Base-by-base conservation (phyloP, 2,113 vertebrate genomes). In the Cyprinodon tularosa region DNA sequence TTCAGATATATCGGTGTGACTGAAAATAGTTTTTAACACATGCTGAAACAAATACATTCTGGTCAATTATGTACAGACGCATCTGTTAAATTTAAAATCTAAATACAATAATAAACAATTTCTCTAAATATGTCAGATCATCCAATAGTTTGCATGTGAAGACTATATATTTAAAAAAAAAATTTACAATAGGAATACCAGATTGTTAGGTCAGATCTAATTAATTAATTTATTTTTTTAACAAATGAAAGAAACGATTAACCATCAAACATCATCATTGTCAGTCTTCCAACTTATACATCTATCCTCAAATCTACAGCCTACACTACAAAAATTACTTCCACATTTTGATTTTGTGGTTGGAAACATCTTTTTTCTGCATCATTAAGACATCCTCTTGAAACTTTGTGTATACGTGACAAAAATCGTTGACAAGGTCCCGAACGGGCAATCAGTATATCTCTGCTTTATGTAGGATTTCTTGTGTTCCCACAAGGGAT, bases 291-390 rank as follows among this genome's bases (percentile, higher is more conserved):
- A 45, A 45, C 12, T 7, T 45, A 2, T 45, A 8, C 44, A 45
- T 12, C 9, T n/a, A 57, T n/a, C 38, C 8, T 40, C 14, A 17
- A 17, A 17, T 40, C 9, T 29, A 29, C 38, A n/a, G 15, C 12
- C 14, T 64, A 17, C 37, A 20, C 38, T 10, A 64, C 17, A 40
- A 64, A 57, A 40, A 64, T 40, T 17, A 20, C 37, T 64, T 64
- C 38, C 37, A 64, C 62, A 20, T 64, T 64, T 40, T 36, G 68
- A 62, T 62, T 69, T 17, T 65, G 71, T 57, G 74, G 64, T 15
- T 70, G 61, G 69, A 77, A 74, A 75, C 57, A 44, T 85, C 71
- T 17, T 74, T 66, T 62, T n/a, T 57, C 48, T 45, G 47, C 40
- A 71, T 71, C 53, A 77, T 73, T 29, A 42, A 12, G n/a, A 64